A percentile compares a stretch with the other conserved stretches of the same genome.
Conservation (phyloP, 1,140 invertebrate genomes). For the Drosophila burlai region DNA sequence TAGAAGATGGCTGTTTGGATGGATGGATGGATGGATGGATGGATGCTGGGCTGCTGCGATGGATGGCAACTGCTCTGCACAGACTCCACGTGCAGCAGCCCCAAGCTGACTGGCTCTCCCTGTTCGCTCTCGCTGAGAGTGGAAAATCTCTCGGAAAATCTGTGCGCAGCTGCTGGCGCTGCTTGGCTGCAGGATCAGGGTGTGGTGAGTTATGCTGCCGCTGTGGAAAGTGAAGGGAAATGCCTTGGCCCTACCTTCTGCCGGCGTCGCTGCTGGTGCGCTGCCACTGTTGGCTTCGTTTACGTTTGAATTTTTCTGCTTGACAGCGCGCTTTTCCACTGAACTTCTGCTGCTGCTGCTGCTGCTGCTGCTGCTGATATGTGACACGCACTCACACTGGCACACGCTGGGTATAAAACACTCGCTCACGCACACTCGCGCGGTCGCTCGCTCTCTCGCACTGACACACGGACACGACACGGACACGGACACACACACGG, state of each 20-base stretch:
- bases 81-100: conserved; percentile 73
- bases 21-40: conserved; percentile 57
- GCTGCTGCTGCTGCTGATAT: conserved; percentile 64
- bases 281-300: conserved; percentile 40
- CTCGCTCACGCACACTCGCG: conserved; percentile 39
- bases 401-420: conserved; percentile 44
- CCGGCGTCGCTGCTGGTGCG: conserved; percentile 57
- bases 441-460: conserved; percentile 30
- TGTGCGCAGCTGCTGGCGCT: conserved; percentile 70
- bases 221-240: conserved; percentile 67
- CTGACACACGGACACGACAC: conserved; percentile 38
- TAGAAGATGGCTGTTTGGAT: conserved; percentile 20
- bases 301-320: conserved; percentile 55
- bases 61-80: conserved; percentile 69
- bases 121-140: conserved; percentile 4
- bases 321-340: conserved; percentile 60
- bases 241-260: conserved; percentile 72
- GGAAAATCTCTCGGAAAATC: conserved; percentile 32
- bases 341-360: conserved; percentile 38
- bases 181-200: conserved; percentile 78
- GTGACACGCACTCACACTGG: conserved; percentile 60
- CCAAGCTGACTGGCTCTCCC: conserved; percentile 10
- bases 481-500: conserved; percentile 39
- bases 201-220: conserved; percentile 81
- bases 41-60: conserved; percentile 41